A percentile compares a stretch with the other conserved stretches of the same genome.
Evolutionary conservation across 2,113 vertebrate genomes (phyloP).

Genomic region (Catharus bicknelli): DNA sequence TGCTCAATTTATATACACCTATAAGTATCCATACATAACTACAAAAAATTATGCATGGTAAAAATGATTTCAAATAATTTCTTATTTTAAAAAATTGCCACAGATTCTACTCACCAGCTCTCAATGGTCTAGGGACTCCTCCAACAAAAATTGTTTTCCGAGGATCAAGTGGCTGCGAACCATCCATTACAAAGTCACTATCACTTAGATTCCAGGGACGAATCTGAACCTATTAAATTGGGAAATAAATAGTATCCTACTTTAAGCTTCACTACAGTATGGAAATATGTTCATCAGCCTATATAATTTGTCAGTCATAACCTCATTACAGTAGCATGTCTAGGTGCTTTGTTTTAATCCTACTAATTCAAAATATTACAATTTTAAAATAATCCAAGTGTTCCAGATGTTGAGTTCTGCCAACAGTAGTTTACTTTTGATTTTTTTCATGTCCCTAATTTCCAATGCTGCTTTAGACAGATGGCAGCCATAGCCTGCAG

Average conservation of each 20-base stretch:
- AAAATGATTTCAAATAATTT: background rate
- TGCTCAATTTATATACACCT: background rate
- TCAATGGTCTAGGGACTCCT: conserved; percentile 92
- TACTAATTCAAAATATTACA: background rate
- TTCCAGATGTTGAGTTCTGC: conserved; percentile 38
- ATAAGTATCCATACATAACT: background rate
- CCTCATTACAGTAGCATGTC: background rate
- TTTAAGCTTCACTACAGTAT: background rate
- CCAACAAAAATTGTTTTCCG: conserved; percentile 99
- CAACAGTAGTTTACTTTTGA: background rate
- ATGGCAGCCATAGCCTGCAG: background rate
- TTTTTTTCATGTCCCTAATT: background rate
- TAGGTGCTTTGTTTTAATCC: conserved; percentile 5
- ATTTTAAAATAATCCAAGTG: conserved; percentile 1
- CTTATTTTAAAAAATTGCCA: background rate
- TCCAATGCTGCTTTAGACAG: conserved; percentile 31
- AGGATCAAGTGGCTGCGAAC: conserved; percentile 95
- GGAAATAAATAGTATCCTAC: background rate
- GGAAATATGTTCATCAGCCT: background rate
- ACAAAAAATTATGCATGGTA: background rate
- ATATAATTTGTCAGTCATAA: background rate
- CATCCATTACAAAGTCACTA: conserved; percentile 98
- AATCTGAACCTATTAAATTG: conserved; percentile 88
- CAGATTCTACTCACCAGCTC: conserved; percentile 84
- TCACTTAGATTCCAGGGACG: conserved; percentile 97